These are phyloP conservation scores for Dufourea novaeangliae DNA, from an alignment of 1,140 invertebrate genomes.

Conservation along the genomic window DNA sequence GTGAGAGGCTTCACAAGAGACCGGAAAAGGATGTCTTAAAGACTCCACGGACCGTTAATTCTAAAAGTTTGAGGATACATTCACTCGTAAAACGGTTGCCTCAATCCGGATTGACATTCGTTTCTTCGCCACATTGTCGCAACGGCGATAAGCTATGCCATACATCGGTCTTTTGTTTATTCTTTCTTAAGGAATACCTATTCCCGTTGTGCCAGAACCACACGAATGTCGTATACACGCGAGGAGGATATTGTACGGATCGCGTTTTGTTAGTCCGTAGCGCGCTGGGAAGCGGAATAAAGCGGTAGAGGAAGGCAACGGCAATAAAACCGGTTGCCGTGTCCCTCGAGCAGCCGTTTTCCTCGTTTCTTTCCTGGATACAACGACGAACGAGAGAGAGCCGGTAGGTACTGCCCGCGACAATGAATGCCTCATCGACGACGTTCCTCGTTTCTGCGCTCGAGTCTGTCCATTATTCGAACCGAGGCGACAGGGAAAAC, in stretches of 20 bases:
- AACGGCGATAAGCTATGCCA: background rate
- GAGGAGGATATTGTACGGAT: constrained; percentile 5
- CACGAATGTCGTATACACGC: background rate
- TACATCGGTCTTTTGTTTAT: background rate
- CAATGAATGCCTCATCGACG: constrained; percentile 5
- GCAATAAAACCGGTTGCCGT: constrained; percentile 43
- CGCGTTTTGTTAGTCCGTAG: background rate
- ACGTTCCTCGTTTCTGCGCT: background rate
- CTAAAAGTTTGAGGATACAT: too few relatives aligned
- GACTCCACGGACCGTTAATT: too few relatives aligned
- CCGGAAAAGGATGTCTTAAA: too few relatives aligned
- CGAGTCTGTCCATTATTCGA: background rate
- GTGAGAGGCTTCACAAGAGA: too few relatives aligned
- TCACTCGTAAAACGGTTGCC: too few relatives aligned
- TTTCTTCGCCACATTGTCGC: background rate
- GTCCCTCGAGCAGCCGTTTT: constrained; percentile 23
- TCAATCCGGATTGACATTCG: too few relatives aligned
- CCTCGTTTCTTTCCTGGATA: constrained; percentile 32
- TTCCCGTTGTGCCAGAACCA: background rate
- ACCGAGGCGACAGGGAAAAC: background rate
- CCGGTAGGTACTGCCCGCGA: background rate
- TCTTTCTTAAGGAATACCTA: constrained; percentile 16
- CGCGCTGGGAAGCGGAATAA: background rate
- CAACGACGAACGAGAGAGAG: constrained; percentile 13
- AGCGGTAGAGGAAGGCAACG: background rate